Evolutionary conservation across 2,113 vertebrate species (phyloP).

Genomic region (Tetrax tetrax): DNA sequence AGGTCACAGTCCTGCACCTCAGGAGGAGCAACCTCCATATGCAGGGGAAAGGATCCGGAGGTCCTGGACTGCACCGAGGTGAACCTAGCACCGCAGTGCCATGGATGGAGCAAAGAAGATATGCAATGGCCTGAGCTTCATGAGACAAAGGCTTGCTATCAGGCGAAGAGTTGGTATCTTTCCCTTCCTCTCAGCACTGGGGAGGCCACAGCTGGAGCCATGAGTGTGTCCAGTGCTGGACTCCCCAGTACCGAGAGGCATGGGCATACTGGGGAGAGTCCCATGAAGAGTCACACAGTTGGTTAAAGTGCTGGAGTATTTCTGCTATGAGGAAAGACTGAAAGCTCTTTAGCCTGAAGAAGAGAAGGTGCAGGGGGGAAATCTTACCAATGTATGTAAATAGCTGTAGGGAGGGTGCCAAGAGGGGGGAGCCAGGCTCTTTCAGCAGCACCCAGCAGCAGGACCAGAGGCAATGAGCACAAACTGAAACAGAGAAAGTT

Average conservation of each 20-base stretch:
- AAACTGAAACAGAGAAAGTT: no score
- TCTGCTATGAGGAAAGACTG: background rate
- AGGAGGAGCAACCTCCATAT: rapidly evolving
- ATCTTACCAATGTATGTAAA: rapidly evolving
- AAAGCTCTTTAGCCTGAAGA: background rate
- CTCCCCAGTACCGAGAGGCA: rapidly evolving
- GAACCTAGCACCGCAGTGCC: rapidly evolving
- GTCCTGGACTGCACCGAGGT: rapidly evolving
- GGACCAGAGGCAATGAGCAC: no score
- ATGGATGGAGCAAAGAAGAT: rapidly evolving
- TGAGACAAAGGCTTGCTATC: rapidly evolving
- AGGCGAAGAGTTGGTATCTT: rapidly evolving
- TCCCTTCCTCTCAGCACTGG: rapidly evolving
- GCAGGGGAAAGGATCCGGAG: rapidly evolving
- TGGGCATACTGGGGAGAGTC: no score
- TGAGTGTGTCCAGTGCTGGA: rapidly evolving
- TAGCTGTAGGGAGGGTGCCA: rapidly evolving
- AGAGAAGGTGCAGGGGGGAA: rapidly evolving
- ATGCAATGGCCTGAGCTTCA: rapidly evolving
- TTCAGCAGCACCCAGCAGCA: no score
- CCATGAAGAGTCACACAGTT: rapidly evolving
- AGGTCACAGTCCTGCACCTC: rapidly evolving
- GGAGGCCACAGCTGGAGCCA: rapidly evolving
- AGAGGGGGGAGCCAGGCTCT: no score
- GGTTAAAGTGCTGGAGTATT: rapidly evolving